Base-by-base conservation (phyloP, 30 jellyfish, hydroid and myxozoan genomes). In the Chrysaora quinquecirrha region DNA sequence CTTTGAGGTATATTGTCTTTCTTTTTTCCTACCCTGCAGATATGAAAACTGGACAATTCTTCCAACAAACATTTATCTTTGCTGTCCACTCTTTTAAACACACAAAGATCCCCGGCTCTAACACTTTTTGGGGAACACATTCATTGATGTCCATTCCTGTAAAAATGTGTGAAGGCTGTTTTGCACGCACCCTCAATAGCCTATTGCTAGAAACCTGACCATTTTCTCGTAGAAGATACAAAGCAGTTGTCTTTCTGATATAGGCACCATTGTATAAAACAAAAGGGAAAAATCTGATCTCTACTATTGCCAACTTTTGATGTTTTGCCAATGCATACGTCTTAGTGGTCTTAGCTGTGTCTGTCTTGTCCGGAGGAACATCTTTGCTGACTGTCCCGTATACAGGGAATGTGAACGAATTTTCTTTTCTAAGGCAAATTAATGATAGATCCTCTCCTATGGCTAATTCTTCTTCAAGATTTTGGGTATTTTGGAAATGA, bases 1-100 rank as follows among this genome's bases (percentile, higher is more conserved):
- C 43, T 22, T 20, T 9, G 81, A 58, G 70, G 69, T 3, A 34
- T 78, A 78, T 35, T 78, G 80, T 69, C 83, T 34, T 27, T 64
- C 73, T 49, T 85, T 19, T 43, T 80, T 80, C 22, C 19, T 47
- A 14, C 90, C 90, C 2, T 43, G 20, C 30, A 79, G 35, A 62
- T 63, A 80, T 16, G 90, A 80, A 67, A 80, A 80, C 47, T 80
- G 90, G 22, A 64, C 50, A 47, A 65, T 23, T 48, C 90, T 64
- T 20, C 90, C 25, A 64, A 18, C 64, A 80, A 49, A 67, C 83
- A 64, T 1, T 80, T 80, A 31, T 56, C 14, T 20, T 31, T 27
- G 16, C 48, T 34, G 75, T 80, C 85, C 34, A 80, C 83, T 25
- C 84, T 64, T 14, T 0, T 47, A 56, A 80, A 80, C 29, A 80